phyloP scores from a whole-genome alignment of 2,797 vertebrate genomes.

The Gobio occitaniae region DNA sequence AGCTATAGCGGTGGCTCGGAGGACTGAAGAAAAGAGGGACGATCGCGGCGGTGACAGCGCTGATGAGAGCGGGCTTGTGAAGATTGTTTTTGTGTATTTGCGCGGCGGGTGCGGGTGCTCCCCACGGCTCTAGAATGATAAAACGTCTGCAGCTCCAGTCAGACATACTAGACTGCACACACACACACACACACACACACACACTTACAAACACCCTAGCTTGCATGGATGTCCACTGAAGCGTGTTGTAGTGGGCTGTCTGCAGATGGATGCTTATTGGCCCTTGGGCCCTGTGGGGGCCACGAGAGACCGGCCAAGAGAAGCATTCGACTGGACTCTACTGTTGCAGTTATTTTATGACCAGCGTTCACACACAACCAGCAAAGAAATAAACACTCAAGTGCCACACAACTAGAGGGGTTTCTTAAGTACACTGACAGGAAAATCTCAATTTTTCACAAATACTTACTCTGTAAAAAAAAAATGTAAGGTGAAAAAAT shows the following conservation, averaged over 20 bases:
- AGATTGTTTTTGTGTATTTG: slow-evolving; percentile 46
- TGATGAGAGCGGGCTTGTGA: slow-evolving; percentile 25
- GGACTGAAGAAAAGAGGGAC: slow-evolving; percentile 43
- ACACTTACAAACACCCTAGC: slow-evolving; percentile 59
- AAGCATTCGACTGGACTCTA: slow-evolving; percentile 55
- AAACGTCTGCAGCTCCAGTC: slow-evolving; percentile 71
- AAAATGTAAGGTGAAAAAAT: too few species aligned
- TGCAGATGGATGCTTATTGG: slow-evolving; percentile 84
- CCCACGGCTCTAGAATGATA: slow-evolving; percentile 72
- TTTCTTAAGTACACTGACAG: too few species aligned
- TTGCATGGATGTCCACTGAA: slow-evolving; percentile 68
- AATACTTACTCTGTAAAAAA: not conserved
- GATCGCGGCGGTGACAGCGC: slow-evolving; percentile 38
- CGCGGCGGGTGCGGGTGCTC: slow-evolving; percentile 62
- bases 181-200: slow-evolving; percentile 59
- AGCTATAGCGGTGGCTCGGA: slow-evolving; percentile 27
- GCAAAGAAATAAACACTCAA: slow-evolving; percentile 29
- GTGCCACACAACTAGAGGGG: not conserved
- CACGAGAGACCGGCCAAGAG: slow-evolving; percentile 57
- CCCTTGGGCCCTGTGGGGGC: slow-evolving; percentile 74
- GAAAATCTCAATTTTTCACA: not conserved
- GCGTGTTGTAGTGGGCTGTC: slow-evolving; percentile 76
- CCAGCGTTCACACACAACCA: slow-evolving; percentile 34
- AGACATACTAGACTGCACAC: slow-evolving; percentile 58
- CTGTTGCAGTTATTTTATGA: not conserved